Evolutionary conservation across 2,888 invertebrate genomes (phyloP), one percentile per base, ranked within the genome.

Genomic region (Acheta domesticus): DNA sequence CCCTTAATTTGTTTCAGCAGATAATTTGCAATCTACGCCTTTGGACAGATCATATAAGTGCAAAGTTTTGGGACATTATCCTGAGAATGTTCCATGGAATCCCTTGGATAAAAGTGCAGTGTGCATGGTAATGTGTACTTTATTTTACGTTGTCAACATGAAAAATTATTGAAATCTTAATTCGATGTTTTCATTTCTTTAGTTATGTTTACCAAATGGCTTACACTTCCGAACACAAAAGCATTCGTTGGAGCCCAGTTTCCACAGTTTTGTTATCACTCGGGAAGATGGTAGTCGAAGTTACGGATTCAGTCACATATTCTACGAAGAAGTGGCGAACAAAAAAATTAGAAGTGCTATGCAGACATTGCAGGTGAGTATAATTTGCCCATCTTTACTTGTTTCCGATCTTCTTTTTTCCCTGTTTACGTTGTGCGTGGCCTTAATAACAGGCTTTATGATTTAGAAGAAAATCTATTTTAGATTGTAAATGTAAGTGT

Each of bases 191-290:
- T 80, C 12, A 82, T 82, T 82, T 79, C 83, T 88, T 48, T 88
- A 99, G 98, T 90, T 99, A 75, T 97, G 97, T 86, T 89, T 99
- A 86, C 99, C 99, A 81, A 94, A 94, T 87, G 99, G 99, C 75
- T 89, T 99, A 79, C 93, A 94, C 85, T 98, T 99, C 88, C 93
- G 96, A 83, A 98, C 98, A 16, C 97, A 98, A 87, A 96, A 96
- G 87, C 96, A 97, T 87, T 90, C 91, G 76, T 88, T 91, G 80
- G 94, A 95, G 84, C 94, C 97, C 16, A 92, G 91, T 85, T 97
- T 98, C 87, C 99, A 99, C 88, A 96, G 98, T 77, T 99, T 99
- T 89, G 93, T 99, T 80, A 96, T 99, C 82, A 99, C 99, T 19
- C 91, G 95, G 84, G 98, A 99, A 89, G 98, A 99, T 91, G 99